Percentiles rank a stretch among this genome's conserved stretches.
phyloP scores from a whole-genome alignment of 2,113 vertebrate species.

The Phylloscopus trochiloides region DNA sequence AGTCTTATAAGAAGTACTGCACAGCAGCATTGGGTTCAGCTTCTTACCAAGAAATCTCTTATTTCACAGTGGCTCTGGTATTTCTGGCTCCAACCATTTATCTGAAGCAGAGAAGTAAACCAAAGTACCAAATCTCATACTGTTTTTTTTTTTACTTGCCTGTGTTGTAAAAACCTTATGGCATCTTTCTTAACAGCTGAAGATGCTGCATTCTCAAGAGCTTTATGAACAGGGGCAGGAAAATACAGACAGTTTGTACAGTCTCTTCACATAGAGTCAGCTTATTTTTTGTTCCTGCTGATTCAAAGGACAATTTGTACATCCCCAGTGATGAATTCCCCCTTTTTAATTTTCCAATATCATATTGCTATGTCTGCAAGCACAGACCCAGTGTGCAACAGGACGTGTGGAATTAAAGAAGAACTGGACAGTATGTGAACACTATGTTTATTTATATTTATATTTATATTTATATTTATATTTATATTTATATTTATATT shows the following conservation, averaged over 20 bases:
- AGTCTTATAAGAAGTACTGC: neutral
- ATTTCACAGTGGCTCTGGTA: neutral
- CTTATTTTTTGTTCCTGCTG: neutral
- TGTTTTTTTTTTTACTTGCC: neutral
- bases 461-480: no score
- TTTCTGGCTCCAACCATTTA: neutral
- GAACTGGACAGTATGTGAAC: neutral
- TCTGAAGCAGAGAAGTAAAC: slow-evolving; percentile 3
- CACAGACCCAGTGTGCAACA: neutral
- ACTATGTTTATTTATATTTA: neutral
- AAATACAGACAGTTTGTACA: neutral
- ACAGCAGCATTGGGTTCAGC: neutral
- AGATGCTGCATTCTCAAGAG: neutral
- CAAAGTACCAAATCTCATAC: neutral
- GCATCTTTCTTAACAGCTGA: neutral
- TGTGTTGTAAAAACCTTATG: neutral
- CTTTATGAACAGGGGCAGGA: neutral
- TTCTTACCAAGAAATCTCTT: neutral
- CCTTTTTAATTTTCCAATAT: neutral
- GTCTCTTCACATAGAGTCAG: neutral
- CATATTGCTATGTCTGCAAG: neutral
- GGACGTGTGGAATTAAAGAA: neutral
- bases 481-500: no score
- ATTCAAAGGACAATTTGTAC: neutral
- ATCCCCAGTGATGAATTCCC: neutral